These are phyloP conservation scores for Pinna nobilis DNA, from an alignment of 1,140 invertebrate species.

Conservation along the genomic window DNA sequence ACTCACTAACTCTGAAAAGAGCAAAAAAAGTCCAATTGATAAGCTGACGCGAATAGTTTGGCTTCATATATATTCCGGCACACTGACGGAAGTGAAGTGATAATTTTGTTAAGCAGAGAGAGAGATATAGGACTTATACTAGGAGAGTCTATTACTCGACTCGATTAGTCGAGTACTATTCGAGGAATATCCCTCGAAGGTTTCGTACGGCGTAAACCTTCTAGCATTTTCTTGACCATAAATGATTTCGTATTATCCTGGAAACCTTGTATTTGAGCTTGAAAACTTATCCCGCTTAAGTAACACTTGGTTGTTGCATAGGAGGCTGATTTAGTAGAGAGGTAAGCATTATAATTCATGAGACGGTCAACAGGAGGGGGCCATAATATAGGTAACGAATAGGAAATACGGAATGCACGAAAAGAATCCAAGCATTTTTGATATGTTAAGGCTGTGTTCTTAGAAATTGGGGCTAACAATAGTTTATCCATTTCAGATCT, in stretches of 20 bases:
- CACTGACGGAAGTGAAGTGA: neutral
- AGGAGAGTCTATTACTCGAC: no score
- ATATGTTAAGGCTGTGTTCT: neutral
- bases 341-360: slow-evolving; percentile 1
- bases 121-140: neutral
- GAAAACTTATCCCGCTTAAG: slow-evolving; percentile 6
- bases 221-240: slow-evolving; percentile 5
- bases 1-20: neutral
- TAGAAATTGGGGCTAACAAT: neutral
- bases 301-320: slow-evolving; percentile 7
- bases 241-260: slow-evolving; percentile 17
- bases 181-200: neutral
- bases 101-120: neutral
- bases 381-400: neutral
- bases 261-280: neutral
- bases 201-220: slow-evolving; percentile 16
- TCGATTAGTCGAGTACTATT: no score
- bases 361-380: slow-evolving; percentile 5
- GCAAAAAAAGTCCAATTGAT: slow-evolving; percentile 10
- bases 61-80: slow-evolving; percentile 1
- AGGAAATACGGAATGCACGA: neutral
- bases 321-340: neutral
- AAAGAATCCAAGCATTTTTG: neutral
- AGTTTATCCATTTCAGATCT: neutral
- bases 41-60: neutral